Conservation (phyloP, 2,888 invertebrate species). For the Polydrusus tereticollis region DNA sequence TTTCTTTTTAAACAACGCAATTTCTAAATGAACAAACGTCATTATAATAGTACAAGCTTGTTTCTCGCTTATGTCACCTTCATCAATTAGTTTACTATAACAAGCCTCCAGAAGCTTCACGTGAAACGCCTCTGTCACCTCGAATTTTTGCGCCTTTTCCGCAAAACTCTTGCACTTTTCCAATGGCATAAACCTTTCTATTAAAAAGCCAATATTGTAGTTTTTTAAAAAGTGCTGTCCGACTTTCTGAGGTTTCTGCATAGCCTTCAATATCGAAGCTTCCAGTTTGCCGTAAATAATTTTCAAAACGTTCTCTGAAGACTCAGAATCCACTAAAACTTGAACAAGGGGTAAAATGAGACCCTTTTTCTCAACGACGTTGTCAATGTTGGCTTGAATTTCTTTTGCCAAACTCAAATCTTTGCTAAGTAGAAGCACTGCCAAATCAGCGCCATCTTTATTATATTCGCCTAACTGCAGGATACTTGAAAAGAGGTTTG, state of each 20-base stretch:
- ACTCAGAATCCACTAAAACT: conserved; percentile 67
- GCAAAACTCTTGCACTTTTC: conserved; percentile 72
- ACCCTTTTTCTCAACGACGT: conserved; percentile 72
- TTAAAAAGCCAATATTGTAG: conserved; percentile 72
- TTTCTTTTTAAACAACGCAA: conserved; percentile 68
- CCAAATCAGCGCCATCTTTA: conserved; percentile 73
- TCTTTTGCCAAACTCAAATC: conserved; percentile 68
- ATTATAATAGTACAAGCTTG: conserved; percentile 70
- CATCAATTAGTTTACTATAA: conserved; percentile 68
- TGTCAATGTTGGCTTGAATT: conserved; percentile 63
- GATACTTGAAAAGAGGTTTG: conserved; percentile 71
- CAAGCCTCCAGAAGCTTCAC: conserved; percentile 70
- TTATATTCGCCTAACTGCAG: conserved; percentile 69
- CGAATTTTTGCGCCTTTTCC: conserved; percentile 75
- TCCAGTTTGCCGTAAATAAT: conserved; percentile 74
- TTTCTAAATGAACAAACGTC: conserved; percentile 70
- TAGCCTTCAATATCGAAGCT: conserved; percentile 73
- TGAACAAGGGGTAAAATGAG: conserved; percentile 75
- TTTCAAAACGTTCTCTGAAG: conserved; percentile 67
- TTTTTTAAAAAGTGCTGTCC: conserved; percentile 75
- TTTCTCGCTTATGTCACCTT: conserved; percentile 64
- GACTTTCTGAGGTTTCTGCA: conserved; percentile 79
- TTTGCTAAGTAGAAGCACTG: conserved; percentile 71
- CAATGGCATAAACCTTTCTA: conserved; percentile 72
- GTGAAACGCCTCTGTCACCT: conserved; percentile 73